Percentiles rank a stretch among this genome's conserved stretches.
Conservation (phyloP, 37 sponge, comb jelly and placozoan genomes). For the Hexactinellida sp. region DNA sequence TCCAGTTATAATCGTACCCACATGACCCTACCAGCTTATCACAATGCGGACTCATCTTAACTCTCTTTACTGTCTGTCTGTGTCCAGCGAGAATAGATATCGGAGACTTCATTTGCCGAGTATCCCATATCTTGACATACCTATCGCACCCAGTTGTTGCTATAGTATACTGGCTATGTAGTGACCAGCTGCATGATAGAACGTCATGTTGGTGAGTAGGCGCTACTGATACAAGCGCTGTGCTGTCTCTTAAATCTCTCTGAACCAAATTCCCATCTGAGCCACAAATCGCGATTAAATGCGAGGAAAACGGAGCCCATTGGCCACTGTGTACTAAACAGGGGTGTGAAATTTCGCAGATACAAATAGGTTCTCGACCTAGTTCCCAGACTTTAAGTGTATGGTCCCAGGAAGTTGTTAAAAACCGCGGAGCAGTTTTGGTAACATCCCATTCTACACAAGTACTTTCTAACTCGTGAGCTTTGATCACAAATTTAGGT, state of each 20-base stretch:
- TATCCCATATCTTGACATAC: neutral
- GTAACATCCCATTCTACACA: neutral
- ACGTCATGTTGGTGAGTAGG: neutral
- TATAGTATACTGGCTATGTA: neutral
- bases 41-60: neutral
- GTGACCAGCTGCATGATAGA: neutral
- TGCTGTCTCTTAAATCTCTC: neutral
- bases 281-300: neutral
- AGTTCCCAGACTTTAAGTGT: neutral
- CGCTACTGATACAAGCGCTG: neutral
- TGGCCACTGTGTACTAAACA: neutral
- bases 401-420: neutral
- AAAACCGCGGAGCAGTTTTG: neutral
- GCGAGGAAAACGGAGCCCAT: neutral
- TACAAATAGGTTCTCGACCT: neutral
- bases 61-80: neutral
- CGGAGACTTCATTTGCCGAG: neutral
- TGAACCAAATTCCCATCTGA: neutral
- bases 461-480: neutral
- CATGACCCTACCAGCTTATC: neutral
- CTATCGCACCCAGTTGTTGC: neutral
- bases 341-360: neutral
- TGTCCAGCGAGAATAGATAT: neutral
- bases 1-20: neutral
- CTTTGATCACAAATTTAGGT: neutral